Evolutionary conservation across 2,797 vertebrate species (phyloP).

Genomic region (Clarias platycephalus): DNA sequence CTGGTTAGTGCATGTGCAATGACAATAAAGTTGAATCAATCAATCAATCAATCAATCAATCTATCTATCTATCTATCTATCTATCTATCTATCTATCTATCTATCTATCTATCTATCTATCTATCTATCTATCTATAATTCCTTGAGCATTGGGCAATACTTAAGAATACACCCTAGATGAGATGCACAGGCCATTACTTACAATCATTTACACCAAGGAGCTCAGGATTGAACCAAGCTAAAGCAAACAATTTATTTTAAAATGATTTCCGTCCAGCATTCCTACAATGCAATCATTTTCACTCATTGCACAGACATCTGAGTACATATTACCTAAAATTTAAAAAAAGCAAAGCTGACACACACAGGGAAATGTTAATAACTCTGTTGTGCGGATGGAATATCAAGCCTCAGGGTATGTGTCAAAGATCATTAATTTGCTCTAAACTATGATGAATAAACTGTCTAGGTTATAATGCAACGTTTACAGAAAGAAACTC

Average conservation of each 20-base stretch:
- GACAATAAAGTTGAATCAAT: too few species aligned
- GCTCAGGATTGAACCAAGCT: neutral
- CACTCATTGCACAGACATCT: neutral
- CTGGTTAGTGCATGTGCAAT: too few species aligned
- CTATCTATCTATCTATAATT: neutral
- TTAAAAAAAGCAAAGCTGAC: neutral
- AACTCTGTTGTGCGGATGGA: neutral
- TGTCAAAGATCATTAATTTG: conserved; percentile 15
- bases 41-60: too few species aligned
- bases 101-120: too few species aligned
- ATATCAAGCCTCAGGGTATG: neutral
- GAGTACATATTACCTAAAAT: neutral
- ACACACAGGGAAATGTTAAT: conserved; percentile 7
- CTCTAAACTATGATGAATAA: neutral
- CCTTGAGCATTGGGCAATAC: too few species aligned
- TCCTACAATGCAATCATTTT: neutral
- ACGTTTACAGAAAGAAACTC: neutral
- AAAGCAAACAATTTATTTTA: neutral
- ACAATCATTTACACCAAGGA: neutral
- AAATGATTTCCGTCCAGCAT: neutral
- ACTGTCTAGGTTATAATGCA: neutral
- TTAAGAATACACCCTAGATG: neutral
- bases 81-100: too few species aligned
- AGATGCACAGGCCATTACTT: neutral
- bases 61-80: too few species aligned